Evolutionary conservation across 2,888 invertebrate species (phyloP).

Genomic region (Toxonevra muliebris): DNA sequence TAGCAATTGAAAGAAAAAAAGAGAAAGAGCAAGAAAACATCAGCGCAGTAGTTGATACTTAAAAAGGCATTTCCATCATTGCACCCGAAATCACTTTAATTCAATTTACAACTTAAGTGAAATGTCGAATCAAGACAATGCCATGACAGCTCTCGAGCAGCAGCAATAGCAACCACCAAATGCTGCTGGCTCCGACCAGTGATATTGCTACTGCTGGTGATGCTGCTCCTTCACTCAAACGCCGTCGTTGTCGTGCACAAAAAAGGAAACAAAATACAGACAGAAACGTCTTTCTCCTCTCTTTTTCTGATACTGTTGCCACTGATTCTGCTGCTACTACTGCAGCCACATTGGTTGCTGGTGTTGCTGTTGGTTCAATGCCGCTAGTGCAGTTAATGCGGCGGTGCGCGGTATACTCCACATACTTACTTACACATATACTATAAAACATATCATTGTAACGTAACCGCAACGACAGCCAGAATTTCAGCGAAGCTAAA

Average conservation of each 20-base stretch:
- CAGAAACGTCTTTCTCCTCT: too few species aligned
- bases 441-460: too few species aligned
- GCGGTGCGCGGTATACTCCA: not conserved
- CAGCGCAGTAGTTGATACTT: constrained; percentile 1
- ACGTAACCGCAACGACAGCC: not conserved
- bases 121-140: constrained; percentile 37
- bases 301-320: too few species aligned
- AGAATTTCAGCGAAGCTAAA: constrained; percentile 48
- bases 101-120: constrained; percentile 56
- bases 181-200: not conserved
- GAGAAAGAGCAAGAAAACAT: constrained; percentile 1
- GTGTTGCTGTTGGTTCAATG: constrained; percentile 1
- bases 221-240: constrained; percentile 21
- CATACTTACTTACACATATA: too few species aligned
- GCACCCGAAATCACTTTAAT: constrained; percentile 53
- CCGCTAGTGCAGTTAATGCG: constrained; percentile 4
- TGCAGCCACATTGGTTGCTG: constrained; percentile 14
- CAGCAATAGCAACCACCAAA: constrained; percentile 24
- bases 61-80: constrained; percentile 22
- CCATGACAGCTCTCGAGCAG: constrained; percentile 26
- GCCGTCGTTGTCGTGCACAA: not conserved
- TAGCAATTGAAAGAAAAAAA: constrained; percentile 3
- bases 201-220: too few species aligned
- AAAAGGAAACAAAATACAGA: constrained; percentile 15
- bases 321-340: not conserved